Evolutionary conservation across 2,113 vertebrate species (phyloP).

Genomic region (Meles meles): DNA sequence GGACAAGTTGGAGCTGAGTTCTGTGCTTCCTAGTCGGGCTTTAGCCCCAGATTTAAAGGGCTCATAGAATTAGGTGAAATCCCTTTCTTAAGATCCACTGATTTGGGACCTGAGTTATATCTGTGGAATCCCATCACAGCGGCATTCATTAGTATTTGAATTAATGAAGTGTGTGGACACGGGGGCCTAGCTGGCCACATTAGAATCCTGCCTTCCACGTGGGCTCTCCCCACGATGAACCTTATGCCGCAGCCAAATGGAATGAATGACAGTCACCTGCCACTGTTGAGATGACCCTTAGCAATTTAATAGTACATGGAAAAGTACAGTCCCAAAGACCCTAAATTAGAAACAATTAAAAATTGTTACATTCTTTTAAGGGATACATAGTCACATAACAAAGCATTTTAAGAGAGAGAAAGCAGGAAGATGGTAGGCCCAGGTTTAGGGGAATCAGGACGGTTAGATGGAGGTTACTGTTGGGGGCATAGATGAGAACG

Average conservation of each 20-base stretch:
- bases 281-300: no score
- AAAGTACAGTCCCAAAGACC: neutral
- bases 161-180: neutral
- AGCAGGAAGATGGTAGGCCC: neutral
- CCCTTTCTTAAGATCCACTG: neutral
- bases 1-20: neutral
- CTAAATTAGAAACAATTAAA: neutral
- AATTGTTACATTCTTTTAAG: neutral
- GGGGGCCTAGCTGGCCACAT: neutral
- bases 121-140: neutral
- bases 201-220: neutral
- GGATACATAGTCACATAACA: neutral
- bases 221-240: neutral
- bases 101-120: neutral
- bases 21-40: neutral
- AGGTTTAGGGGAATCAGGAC: neutral
- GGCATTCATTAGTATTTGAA: neutral
- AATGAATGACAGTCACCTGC: neutral
- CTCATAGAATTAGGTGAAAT: neutral
- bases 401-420: neutral
- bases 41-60: neutral
- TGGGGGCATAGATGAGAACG: neutral
- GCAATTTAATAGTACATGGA: neutral
- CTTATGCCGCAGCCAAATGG: neutral
- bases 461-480: neutral